Conservation (phyloP, 2,113 vertebrate genomes). For the Brachypodius melanocephalos region DNA sequence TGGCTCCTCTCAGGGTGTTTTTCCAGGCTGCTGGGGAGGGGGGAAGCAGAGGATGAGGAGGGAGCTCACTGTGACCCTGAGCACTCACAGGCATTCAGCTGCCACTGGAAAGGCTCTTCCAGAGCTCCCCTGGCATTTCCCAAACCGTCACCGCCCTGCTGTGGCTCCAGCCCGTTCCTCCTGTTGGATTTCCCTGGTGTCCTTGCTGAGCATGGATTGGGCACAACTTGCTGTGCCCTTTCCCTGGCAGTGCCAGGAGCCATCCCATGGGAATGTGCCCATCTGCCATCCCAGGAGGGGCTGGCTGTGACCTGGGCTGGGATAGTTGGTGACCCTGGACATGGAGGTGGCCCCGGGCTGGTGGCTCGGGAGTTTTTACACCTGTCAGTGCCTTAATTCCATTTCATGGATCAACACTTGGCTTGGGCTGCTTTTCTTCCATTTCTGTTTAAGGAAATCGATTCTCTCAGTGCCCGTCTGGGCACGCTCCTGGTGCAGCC, state of each 20-base stretch:
- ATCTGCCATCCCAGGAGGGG: rapidly evolving
- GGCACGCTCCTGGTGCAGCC: neutral
- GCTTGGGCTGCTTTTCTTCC: neutral
- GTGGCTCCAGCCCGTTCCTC: neutral
- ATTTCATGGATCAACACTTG: neutral
- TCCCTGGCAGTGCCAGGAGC: neutral
- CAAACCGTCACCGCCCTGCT: rapidly evolving
- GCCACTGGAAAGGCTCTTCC: neutral
- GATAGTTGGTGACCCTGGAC: rapidly evolving
- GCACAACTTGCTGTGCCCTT: neutral
- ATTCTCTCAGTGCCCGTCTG: neutral
- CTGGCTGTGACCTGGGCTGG: neutral
- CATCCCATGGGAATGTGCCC: neutral
- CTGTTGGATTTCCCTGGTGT: rapidly evolving
- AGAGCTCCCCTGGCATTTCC: neutral
- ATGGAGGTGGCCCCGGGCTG: neutral
- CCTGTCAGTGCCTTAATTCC: constrained; percentile 55
- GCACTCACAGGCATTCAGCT: rapidly evolving
- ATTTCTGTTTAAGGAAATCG: neutral
- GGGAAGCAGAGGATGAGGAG: neutral
- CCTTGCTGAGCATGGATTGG: rapidly evolving
- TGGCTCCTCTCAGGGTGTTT: rapidly evolving
- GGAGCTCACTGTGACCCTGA: neutral
- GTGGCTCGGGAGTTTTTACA: neutral
- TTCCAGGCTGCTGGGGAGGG: neutral